Base-by-base conservation (phyloP, 2,888 invertebrate genomes). In the Rhagophthalmus giganteus region DNA sequence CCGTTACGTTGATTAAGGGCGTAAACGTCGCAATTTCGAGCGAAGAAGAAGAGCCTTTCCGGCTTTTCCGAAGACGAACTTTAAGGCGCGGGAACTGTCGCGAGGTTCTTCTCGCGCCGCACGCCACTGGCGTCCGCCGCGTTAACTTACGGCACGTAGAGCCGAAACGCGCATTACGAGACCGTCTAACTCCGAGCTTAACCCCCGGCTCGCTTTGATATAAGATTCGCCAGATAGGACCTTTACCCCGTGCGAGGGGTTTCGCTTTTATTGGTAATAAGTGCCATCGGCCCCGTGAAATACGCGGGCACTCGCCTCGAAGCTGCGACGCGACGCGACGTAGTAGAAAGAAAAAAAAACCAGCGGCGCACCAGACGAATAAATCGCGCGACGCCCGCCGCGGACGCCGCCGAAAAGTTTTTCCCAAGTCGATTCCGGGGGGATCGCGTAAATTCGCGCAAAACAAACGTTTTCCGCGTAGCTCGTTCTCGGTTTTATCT, bases 181-280 rank as follows among this genome's bases (percentile, higher is more conserved):
- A 39, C 57, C 56, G 55, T 59, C 59, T 58, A 52, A 58, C 58
- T 54, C 47, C 47, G 28, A n/a, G 38, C 50, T 38, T 32, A 32
- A 28, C 54, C 45, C n/a, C 51, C 16, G 34, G 40, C 49, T 41
- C 49, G 26, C 51, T 50, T 37, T 40, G 30, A 49, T 44, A 40
- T 42, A 42, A 48, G 48, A 50, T 52, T 53, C 55, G 54, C 54
- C 54, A 58, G 55, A 57, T 52, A 57, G 54, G 40, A 45, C 45
- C 48, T 57, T 58, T 60, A 58, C 57, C 56, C n/a, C n/a, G n/a
- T n/a, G n/a, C n/a, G n/a, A n/a, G 53, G 46, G 51, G 54, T 51
- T 57, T 59, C 55, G 54, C 55, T 62, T 64, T 63, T 64, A 63
- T 63, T 59, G 62, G 59, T 60, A 64, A 63, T 64, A 64, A 64